Conservation (phyloP, 2,888 invertebrate species). For the Eustalomyia histrio region DNA sequence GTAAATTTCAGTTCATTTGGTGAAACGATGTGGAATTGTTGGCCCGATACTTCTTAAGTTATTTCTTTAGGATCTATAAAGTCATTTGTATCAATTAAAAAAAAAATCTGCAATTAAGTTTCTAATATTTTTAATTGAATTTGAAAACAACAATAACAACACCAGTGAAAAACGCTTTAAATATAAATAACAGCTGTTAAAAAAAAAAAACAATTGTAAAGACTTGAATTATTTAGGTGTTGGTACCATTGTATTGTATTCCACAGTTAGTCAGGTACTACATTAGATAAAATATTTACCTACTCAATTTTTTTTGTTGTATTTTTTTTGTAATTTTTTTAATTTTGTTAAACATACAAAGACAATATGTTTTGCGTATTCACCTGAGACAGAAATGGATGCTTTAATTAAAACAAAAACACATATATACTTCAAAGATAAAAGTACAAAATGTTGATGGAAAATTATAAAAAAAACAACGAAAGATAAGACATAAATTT, state of each 20-base stretch:
- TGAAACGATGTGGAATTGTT: too few relatives aligned
- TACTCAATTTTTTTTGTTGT: not conserved
- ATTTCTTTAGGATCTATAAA: not conserved
- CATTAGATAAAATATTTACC: not conserved
- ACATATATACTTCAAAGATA: constrained; percentile 37
- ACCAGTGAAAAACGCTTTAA: too few relatives aligned
- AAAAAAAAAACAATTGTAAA: constrained; percentile 29
- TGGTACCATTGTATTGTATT: too few relatives aligned
- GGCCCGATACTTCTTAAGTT: too few relatives aligned
- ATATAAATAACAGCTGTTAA: constrained; percentile 20
- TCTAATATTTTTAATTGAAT: not conserved
- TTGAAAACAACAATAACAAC: not conserved
- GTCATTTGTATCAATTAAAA: not conserved
- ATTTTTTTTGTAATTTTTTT: not conserved
- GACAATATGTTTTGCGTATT: constrained; percentile 22
- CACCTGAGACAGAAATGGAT: constrained; percentile 48
- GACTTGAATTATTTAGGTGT: constrained; percentile 9
- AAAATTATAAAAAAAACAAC: constrained; percentile 27
- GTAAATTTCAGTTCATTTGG: too few relatives aligned
- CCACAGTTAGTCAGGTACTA: not conserved
- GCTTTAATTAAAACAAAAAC: constrained; percentile 49
- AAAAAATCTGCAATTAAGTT: not conserved
- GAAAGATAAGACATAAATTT: constrained; percentile 38
- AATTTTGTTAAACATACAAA: not conserved
- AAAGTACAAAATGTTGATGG: constrained; percentile 24